Conservation (phyloP, 2,797 vertebrate species). For the Fundulus diaphanus region DNA sequence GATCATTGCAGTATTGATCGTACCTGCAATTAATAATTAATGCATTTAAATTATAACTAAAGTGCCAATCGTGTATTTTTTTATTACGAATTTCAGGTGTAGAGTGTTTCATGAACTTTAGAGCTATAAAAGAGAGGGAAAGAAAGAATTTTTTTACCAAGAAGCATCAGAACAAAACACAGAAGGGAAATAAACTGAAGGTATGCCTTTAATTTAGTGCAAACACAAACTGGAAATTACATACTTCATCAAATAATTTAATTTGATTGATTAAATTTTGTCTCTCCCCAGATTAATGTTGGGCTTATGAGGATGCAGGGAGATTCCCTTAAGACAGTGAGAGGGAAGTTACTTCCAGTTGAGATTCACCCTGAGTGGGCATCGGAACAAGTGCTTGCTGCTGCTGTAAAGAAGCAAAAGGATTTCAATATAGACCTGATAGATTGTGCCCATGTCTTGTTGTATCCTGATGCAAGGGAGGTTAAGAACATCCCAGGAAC, state of each 20-base stretch:
- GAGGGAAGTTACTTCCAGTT: constrained; percentile 7
- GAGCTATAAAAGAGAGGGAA: background rate
- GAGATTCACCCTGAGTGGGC: background rate
- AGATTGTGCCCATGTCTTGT: background rate
- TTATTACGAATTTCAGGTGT: background rate
- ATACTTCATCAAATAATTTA: background rate
- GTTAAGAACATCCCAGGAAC: constrained; percentile 6
- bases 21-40: background rate
- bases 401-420: constrained; percentile 4
- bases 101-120: background rate
- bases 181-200: background rate
- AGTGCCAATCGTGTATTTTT: background rate
- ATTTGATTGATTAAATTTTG: background rate
- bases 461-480: constrained; percentile 1
- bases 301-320: background rate
- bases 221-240: background rate
- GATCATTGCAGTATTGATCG: background rate
- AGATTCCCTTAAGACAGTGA: background rate
- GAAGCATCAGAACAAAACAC: background rate
- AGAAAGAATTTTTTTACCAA: too few relatives aligned
- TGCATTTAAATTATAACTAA: constrained; percentile 4
- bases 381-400: background rate
- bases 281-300: background rate
- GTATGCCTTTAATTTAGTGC: background rate
- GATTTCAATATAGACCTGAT: background rate